phyloP scores from a whole-genome alignment of 2,113 vertebrate genomes.

The Scomber japonicus region DNA sequence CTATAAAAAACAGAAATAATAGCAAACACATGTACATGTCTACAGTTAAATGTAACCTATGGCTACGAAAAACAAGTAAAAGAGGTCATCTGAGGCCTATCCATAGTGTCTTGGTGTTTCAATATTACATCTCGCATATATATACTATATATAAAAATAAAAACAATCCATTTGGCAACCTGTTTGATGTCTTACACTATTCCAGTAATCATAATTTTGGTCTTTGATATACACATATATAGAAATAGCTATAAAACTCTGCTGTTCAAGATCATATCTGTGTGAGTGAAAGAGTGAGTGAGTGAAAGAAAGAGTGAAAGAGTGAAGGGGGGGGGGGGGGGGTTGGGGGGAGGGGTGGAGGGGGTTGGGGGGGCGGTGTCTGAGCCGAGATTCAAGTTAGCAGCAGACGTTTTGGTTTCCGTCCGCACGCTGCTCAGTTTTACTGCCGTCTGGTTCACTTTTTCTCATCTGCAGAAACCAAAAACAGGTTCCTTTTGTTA shows the following conservation, averaged over 20 bases:
- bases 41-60: conserved; percentile 58
- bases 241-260: conserved; percentile 70
- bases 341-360: too few species aligned
- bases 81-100: conserved; percentile 66
- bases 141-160: conserved; percentile 68
- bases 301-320: too few species aligned
- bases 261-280: conserved; percentile 59
- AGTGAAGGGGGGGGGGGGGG: too few species aligned
- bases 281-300: neutral
- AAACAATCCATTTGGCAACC: conserved; percentile 66
- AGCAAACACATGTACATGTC: conserved; percentile 15
- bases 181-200: conserved; percentile 66
- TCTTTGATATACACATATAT: conserved; percentile 79
- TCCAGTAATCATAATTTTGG: conserved; percentile 82
- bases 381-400: conserved; percentile 84
- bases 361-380: conserved; percentile 1
- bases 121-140: conserved; percentile 70
- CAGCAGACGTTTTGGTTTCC: conserved; percentile 66
- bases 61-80: conserved; percentile 36
- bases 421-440: conserved; percentile 32
- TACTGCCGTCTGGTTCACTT: neutral
- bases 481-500: conserved; percentile 1
- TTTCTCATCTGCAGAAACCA: conserved; percentile 7
- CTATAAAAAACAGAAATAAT: conserved; percentile 54
- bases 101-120: conserved; percentile 83